These are phyloP conservation scores for Drosophila quinaria DNA, from an alignment of 2,888 invertebrate species.

Conservation along the genomic window DNA sequence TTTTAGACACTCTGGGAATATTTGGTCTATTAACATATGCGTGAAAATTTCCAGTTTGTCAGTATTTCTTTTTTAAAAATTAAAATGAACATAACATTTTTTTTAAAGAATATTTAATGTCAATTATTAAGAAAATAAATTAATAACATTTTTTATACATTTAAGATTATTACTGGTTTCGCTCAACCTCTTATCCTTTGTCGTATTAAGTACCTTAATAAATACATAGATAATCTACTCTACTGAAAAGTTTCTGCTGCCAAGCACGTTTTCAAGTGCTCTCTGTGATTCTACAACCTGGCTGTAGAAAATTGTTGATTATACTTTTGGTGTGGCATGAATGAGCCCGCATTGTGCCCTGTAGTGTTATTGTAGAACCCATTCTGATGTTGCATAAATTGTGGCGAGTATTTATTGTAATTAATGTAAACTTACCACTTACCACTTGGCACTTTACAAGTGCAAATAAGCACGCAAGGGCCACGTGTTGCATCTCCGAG, in stretches of 20 bases:
- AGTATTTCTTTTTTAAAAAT: too few relatives aligned
- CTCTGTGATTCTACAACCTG: background rate
- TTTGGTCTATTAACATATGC: background rate
- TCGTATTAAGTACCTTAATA: background rate
- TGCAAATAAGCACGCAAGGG: conserved; percentile 76
- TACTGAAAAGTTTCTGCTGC: background rate
- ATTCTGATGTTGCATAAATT: conserved; percentile 68
- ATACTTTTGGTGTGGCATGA: background rate
- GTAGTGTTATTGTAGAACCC: conserved; percentile 17
- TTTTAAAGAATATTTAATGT: too few relatives aligned
- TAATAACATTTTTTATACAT: too few relatives aligned
- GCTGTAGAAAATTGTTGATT: background rate
- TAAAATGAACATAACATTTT: too few relatives aligned
- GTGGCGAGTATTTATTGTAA: conserved; percentile 73
- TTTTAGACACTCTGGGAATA: background rate
- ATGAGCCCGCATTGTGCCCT: conserved; percentile 29
- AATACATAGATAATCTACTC: background rate
- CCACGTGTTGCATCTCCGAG: conserved; percentile 65
- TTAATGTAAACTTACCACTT: conserved; percentile 74
- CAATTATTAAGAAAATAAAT: too few relatives aligned
- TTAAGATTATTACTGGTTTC: background rate
- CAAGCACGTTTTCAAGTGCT: conserved; percentile 5
- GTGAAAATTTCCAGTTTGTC: background rate
- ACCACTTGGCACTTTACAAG: conserved; percentile 66
- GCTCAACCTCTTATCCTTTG: background rate